These are phyloP conservation scores for Adineta ricciae DNA, from an alignment of 2,888 invertebrate genomes.

Conservation along the genomic window DNA sequence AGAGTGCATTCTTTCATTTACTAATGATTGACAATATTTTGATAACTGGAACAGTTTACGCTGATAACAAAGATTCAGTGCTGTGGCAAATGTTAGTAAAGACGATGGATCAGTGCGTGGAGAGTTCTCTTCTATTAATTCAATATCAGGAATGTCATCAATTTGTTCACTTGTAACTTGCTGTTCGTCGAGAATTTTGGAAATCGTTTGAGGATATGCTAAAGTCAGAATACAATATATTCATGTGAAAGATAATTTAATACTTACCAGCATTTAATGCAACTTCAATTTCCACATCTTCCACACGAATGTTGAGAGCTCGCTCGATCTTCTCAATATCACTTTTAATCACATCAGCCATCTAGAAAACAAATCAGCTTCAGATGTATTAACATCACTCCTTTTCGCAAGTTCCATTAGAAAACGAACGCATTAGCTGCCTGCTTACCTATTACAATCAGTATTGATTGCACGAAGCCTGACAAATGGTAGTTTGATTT, in stretches of 20 bases:
- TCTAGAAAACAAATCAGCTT: neutral
- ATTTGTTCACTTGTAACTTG: neutral
- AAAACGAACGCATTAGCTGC: too few relatives aligned
- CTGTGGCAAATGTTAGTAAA: neutral
- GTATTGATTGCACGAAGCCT: too few relatives aligned
- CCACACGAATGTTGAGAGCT: neutral
- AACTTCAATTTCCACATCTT: neutral
- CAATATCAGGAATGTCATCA: neutral
- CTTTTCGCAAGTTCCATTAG: too few relatives aligned
- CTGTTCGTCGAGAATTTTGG: neutral
- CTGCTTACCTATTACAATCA: too few relatives aligned
- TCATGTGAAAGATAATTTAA: neutral
- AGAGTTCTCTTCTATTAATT: neutral
- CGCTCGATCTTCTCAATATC: neutral
- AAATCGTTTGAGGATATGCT: neutral
- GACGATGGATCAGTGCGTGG: neutral
- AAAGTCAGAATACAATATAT: neutral
- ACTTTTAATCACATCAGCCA: neutral
- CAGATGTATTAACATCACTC: too few relatives aligned
- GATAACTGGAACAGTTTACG: slow-evolving; percentile 1
- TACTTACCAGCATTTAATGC: neutral
- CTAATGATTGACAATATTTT: neutral
- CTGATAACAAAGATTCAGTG: slow-evolving; percentile 16
- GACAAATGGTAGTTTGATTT: too few relatives aligned
- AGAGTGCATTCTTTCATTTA: neutral